Evolutionary conservation across 2,797 vertebrate genomes (phyloP).

Genomic region (Acridotheres tristis): DNA sequence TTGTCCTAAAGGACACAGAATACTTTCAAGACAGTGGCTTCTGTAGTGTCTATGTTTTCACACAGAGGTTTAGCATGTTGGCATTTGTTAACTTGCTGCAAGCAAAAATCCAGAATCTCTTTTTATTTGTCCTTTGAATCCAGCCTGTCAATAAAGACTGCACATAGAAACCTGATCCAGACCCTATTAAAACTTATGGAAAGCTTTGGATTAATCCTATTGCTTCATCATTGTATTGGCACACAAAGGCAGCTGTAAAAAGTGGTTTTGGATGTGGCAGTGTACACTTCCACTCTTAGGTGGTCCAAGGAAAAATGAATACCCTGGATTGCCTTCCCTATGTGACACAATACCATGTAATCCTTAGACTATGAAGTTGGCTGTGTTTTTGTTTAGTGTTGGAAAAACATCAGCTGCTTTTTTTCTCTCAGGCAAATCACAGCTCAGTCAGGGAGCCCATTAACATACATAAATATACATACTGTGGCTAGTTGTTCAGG

Average conservation of each 20-base stretch:
- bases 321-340: background rate
- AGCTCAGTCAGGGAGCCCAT: background rate
- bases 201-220: slow-evolving; percentile 18
- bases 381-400: background rate
- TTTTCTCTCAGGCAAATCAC: background rate
- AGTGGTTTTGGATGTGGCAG: background rate
- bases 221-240: background rate
- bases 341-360: background rate
- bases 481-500: background rate
- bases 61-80: background rate
- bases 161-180: background rate
- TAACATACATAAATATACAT: background rate
- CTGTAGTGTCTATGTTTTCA: background rate
- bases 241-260: background rate
- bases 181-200: background rate
- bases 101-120: slow-evolving; percentile 21
- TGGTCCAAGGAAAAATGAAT: background rate
- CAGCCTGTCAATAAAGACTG: background rate
- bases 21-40: background rate
- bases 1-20: background rate
- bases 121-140: slow-evolving; percentile 19
- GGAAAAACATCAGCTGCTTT: background rate
- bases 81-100: slow-evolving; percentile 8
- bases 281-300: background rate
- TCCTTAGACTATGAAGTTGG: background rate